Base-by-base conservation (phyloP, 1,140 invertebrate species). In the Chironomus tepperi region DNA sequence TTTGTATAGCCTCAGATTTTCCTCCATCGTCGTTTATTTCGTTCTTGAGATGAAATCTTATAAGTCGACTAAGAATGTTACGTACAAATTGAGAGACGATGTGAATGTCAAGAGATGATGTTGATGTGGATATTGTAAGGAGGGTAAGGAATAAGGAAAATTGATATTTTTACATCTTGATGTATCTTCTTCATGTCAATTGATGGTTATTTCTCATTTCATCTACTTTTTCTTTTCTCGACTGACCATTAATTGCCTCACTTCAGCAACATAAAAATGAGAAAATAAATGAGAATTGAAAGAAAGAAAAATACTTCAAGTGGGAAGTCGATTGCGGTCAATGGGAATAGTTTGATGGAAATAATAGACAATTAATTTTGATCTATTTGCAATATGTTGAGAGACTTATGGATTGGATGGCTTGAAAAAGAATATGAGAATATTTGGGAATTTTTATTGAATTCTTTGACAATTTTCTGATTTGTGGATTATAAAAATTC, bases 121-220 rank as follows among this genome's bases (percentile, higher is more conserved):
- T 57, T 57, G 24, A 34, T 34, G 24, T 34, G 24, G 24, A 34
- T 34, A 34, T 34, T 34, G 24, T 34, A 34, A n/a, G 24, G 24
- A 34, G 24, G 24, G 24, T 34, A n/a, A 47, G n/a, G 10, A 57
- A 12, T 12, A 57, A n/a, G 47, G 47, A 57, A 57, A 57, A 57
- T 57, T 57, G 47, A 57, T 57, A 57, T 57, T 57, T 57, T n/a
- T 57, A n/a, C 47, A 57, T 57, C 47, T 57, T 57, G 47, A 57
- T 57, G 47, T 57, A 57, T 12, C 12, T 57, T 57, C n/a, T 15
- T 57, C 47, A 57, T 57, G 47, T 57, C 47, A 57, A 57, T 57
- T 57, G 47, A 15, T 57, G 47, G 47, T 57, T 57, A 57, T 15
- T 57, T 57, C 12, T 57, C n/a, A 57, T 15, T 15, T 57, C 12